Conservation (phyloP, 2,113 vertebrate genomes). For the Ptyas mucosa region DNA sequence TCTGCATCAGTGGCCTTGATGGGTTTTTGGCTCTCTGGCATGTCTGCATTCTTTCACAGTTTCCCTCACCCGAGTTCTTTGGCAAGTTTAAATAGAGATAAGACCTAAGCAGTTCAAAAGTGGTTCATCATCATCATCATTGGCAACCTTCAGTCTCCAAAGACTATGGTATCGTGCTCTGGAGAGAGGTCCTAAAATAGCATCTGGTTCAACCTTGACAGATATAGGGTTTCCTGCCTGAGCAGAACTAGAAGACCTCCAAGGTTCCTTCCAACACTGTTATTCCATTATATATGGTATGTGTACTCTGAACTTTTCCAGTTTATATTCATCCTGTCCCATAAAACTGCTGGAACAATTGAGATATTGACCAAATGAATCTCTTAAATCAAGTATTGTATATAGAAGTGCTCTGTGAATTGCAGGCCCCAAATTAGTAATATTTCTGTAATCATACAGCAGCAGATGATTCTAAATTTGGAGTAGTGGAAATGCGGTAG, state of each 20-base stretch:
- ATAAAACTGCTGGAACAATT: not conserved
- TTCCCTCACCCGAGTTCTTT: no score
- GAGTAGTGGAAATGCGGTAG: not conserved
- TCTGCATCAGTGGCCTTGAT: no score
- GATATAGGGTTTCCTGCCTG: not conserved
- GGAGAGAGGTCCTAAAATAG: no score
- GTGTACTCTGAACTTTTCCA: not conserved
- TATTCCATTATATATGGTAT: not conserved
- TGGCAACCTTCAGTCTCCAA: no score
- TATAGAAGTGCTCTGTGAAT: not conserved
- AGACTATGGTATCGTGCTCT: no score
- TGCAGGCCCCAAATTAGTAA: not conserved
- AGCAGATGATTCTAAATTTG: not conserved
- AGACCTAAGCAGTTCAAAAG: no score
- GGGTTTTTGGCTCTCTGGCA: no score
- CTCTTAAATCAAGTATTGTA: not conserved
- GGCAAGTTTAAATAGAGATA: no score
- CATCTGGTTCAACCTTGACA: no score
- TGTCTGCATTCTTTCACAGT: no score
- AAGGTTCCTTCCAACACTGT: not conserved
- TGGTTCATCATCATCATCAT: no score
- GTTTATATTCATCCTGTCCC: not conserved
- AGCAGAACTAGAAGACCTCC: not conserved
- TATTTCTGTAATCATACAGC: not conserved
- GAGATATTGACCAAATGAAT: not conserved